phyloP scores from a whole-genome alignment of 2,888 invertebrate genomes.

The Erebia epiphron region DNA sequence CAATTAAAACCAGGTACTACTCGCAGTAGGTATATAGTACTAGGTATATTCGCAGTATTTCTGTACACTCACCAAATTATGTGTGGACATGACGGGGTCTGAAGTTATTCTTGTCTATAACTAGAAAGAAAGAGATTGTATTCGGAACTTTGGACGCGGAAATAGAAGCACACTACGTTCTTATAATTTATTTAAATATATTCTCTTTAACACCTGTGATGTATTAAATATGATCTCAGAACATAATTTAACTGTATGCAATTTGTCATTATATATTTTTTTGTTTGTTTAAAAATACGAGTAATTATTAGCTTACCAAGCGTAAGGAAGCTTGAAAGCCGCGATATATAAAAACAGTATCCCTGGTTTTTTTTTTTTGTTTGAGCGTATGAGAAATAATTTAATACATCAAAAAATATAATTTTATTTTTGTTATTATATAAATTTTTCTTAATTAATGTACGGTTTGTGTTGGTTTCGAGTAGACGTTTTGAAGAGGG shows the following conservation, averaged over 20 bases:
- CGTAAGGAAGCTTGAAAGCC: slow-evolving; percentile 34
- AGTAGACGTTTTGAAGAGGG: slow-evolving; percentile 31
- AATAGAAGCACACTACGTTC: slow-evolving; percentile 48
- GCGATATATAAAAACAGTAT: slow-evolving; percentile 50
- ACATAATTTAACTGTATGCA: slow-evolving; percentile 80
- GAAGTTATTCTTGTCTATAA: slow-evolving; percentile 33
- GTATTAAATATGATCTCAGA: slow-evolving; percentile 87
- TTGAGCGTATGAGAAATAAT: slow-evolving; percentile 68
- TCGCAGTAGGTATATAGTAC: too few species aligned
- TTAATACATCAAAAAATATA: slow-evolving; percentile 78
- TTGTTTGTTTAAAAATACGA: slow-evolving; percentile 56
- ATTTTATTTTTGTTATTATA: slow-evolving; percentile 50
- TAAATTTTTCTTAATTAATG: slow-evolving; percentile 33
- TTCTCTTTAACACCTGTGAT: slow-evolving; percentile 85
- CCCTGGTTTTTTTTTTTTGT: slow-evolving; percentile 56
- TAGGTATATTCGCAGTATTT: slow-evolving; percentile 17
- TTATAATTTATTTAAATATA: slow-evolving; percentile 57
- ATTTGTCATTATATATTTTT: slow-evolving; percentile 60
- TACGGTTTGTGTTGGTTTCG: slow-evolving; percentile 41
- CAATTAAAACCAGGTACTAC: too few species aligned
- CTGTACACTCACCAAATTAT: slow-evolving; percentile 3
- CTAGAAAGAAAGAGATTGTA: slow-evolving; percentile 31
- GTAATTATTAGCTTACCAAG: slow-evolving; percentile 58
- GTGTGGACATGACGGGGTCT: slow-evolving; percentile 40
- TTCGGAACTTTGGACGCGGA: slow-evolving; percentile 28